Conservation (phyloP, 2,888 invertebrate genomes). For the Drosophila cognata region DNA sequence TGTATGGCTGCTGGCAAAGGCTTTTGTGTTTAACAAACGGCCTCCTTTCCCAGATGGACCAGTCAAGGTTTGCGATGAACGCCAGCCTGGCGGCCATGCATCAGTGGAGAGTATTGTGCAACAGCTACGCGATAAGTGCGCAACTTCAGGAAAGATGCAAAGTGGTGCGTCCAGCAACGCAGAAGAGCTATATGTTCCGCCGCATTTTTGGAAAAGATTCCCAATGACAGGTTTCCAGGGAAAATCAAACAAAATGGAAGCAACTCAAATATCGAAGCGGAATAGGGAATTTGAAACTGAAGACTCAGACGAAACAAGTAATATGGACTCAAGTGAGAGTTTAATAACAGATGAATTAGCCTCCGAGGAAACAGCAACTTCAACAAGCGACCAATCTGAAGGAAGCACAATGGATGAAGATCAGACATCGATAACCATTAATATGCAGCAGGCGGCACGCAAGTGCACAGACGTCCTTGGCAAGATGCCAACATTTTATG, state of each 20-base stretch:
- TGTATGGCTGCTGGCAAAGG: slow-evolving; percentile 41
- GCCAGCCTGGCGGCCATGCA: slow-evolving; percentile 34
- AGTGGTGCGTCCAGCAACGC: not conserved
- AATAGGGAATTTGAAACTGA: not conserved
- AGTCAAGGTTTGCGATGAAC: not conserved
- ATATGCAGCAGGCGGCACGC: not conserved
- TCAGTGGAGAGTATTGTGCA: slow-evolving; percentile 29
- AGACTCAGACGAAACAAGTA: not conserved
- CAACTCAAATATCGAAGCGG: too few species aligned
- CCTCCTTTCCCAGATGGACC: not conserved
- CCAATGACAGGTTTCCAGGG: not conserved
- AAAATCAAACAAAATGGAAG: not conserved
- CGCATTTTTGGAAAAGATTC: slow-evolving; percentile 40
- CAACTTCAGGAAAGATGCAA: not conserved
- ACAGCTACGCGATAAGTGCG: slow-evolving; percentile 25
- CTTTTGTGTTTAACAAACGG: slow-evolving; percentile 29
- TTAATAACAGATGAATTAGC: not conserved
- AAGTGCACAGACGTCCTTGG: slow-evolving; percentile 12
- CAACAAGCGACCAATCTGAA: not conserved
- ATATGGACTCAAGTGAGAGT: slow-evolving; percentile 8
- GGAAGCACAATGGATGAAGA: slow-evolving; percentile 5
- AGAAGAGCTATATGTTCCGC: slow-evolving; percentile 33
- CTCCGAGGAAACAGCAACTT: not conserved
- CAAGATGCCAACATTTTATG: slow-evolving; percentile 36
- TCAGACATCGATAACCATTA: not conserved